Evolutionary conservation across 2,113 vertebrate species (phyloP).

Genomic region (Oostethus manadensis): DNA sequence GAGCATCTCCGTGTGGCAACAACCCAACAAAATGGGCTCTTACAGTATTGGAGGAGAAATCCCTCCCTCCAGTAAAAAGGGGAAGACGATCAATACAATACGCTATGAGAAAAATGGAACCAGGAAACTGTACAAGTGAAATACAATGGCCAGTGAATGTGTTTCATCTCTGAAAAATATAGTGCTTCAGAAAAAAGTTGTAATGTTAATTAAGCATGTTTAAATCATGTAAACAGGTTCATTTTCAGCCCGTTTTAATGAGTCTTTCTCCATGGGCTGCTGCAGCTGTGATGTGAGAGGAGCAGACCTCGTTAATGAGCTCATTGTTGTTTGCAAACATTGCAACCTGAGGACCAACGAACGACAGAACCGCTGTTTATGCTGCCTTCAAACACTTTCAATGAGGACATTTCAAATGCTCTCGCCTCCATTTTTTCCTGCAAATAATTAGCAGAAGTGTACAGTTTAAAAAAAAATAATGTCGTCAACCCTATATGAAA

Average conservation of each 20-base stretch:
- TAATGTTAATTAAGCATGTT: no score
- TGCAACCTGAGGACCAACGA: not conserved
- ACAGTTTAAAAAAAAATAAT: not conserved
- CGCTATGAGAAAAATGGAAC: constrained; percentile 30
- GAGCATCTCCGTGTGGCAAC: constrained; percentile 52
- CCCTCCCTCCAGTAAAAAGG: constrained; percentile 14
- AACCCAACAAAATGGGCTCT: constrained; percentile 62
- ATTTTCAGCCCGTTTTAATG: not conserved
- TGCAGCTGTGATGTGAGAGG: not conserved
- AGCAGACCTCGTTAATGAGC: constrained; percentile 1
- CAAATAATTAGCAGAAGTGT: not conserved
- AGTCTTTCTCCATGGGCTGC: not conserved
- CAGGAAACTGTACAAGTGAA: not conserved
- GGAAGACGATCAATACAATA: constrained; percentile 44
- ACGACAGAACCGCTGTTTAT: not conserved
- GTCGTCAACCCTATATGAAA: not conserved
- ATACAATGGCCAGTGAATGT: not conserved
- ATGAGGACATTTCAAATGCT: not conserved
- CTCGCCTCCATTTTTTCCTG: not conserved
- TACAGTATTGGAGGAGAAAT: constrained; percentile 31
- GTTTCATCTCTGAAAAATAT: not conserved
- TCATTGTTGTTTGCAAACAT: constrained; percentile 3
- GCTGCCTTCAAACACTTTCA: not conserved
- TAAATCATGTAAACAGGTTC: not conserved
- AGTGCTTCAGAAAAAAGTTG: no score